These are phyloP conservation scores for Geophilus truncorum DNA, from an alignment of 2,888 invertebrate species.

Conservation along the genomic window DNA sequence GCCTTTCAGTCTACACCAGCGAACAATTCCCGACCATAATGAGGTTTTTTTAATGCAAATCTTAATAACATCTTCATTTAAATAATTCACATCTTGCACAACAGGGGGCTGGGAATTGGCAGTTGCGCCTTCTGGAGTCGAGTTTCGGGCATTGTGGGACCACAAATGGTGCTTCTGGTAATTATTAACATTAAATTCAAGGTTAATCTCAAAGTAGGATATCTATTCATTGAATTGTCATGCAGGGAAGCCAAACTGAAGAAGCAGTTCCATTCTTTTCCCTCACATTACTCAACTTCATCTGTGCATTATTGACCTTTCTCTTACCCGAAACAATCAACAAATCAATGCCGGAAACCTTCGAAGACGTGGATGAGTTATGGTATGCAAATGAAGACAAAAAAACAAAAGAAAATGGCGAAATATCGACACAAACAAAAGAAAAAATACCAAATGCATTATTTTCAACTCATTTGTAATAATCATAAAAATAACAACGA, in stretches of 20 bases:
- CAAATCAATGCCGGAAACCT: background rate
- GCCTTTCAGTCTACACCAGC: background rate
- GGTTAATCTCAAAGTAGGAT: background rate
- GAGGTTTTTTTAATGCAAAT: background rate
- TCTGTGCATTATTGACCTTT: background rate
- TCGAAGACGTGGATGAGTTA: constrained; percentile 17
- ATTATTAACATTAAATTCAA: background rate
- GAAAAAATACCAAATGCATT: background rate
- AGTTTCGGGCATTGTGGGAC: background rate
- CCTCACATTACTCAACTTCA: background rate
- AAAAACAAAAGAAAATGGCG: too few species aligned
- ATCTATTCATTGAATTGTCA: background rate
- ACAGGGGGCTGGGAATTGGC: background rate
- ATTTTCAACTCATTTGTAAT: background rate
- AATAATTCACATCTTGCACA: background rate
- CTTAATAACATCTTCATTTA: background rate
- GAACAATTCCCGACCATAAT: background rate
- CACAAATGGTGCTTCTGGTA: background rate
- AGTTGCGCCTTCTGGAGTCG: constrained; percentile 18
- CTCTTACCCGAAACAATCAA: background rate
- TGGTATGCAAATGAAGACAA: background rate
- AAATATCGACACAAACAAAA: too few species aligned
- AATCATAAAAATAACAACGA: background rate
- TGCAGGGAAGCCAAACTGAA: background rate
- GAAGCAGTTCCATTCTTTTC: constrained; percentile 14